Evolutionary conservation across 2,797 vertebrate species (phyloP), one percentile per base, ranked within the genome.

Genomic region (Cyclura pinguis): DNA sequence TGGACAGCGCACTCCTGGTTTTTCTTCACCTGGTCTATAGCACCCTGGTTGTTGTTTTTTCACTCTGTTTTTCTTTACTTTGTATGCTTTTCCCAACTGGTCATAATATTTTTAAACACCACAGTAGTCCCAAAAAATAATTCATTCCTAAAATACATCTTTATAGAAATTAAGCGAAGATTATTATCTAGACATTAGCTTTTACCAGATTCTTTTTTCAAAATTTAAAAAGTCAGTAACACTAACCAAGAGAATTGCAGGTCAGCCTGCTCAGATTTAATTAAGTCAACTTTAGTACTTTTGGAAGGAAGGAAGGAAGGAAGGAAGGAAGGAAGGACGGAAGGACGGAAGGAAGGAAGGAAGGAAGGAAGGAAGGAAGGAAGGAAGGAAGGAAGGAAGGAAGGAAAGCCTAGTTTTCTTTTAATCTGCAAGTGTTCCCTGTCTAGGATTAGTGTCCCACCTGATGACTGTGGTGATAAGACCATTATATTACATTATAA

Each of bases 1-100:
- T 86, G 84, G 74, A 67, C 92, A 87, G 62, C 92, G 62, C 38
- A 81, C 90, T 38, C 7, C 27, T 32, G 69, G 13, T 62, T 47
- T 67, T n/a, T 59, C 90, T 86, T 84, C 18, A 74, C 84, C 91
- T 91, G 67, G 22, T 86, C 91, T 89, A 95, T 94, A 91, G 88
- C 7, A 12, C 42, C 91, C 69, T 55, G 14, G 50, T 74, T 24
- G 1, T n/a, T n/a, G 55, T 59, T 78, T 81, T 80, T 85, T 10
- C 16, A 86, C 12, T 88, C 18, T 3, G 55, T 27, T 78, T 7
- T 24, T 27, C 2, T 74, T 81, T n/a, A 83, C 69, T 59, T 35
- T 88, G 87, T 35, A 80, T 82, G 78, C 38, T 59, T 14, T 32
- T 0, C 67, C 84, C 76, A 47, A 52, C 0, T 90, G 90, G 29